A percentile compares a stretch with the other conserved stretches of the same genome.
Conservation (phyloP, 2,797 vertebrate genomes). For the Paguma larvata region DNA sequence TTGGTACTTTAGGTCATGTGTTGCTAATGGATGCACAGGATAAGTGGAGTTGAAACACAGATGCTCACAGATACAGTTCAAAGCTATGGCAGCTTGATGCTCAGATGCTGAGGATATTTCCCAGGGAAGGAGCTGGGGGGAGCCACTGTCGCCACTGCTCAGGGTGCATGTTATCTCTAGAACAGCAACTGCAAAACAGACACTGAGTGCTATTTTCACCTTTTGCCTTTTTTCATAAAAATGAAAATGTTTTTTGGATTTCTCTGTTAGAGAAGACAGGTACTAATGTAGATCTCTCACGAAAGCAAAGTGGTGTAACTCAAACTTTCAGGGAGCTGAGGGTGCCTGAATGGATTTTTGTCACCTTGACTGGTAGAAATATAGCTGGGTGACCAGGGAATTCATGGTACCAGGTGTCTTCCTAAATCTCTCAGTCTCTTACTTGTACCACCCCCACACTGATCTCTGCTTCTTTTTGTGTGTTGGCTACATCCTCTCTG, state of each 20-base stretch:
- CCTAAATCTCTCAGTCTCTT: neutral
- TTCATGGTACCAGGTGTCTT: neutral
- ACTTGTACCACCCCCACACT: rapidly evolving
- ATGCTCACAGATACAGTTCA: neutral
- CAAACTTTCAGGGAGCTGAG: neutral
- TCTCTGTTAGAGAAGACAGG: neutral
- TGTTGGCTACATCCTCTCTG: neutral
- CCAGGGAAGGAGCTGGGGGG: neutral
- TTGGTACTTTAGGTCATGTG: neutral
- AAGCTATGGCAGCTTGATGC: neutral
- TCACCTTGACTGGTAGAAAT: neutral
- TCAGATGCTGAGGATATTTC: neutral
- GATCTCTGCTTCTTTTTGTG: neutral
- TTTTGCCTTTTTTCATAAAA: neutral
- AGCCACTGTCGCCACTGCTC: neutral
- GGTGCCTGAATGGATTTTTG: neutral
- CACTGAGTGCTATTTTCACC: neutral
- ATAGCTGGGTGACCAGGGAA: neutral
- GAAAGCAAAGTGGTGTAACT: neutral
- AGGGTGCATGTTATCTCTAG: neutral
- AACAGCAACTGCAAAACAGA: neutral
- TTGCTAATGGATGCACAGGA: neutral
- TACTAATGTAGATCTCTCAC: neutral
- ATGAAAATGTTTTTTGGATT: neutral
- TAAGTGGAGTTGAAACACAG: neutral